Base-by-base conservation (phyloP, 2,888 invertebrate genomes). In the Carpatolechia fugitivella region DNA sequence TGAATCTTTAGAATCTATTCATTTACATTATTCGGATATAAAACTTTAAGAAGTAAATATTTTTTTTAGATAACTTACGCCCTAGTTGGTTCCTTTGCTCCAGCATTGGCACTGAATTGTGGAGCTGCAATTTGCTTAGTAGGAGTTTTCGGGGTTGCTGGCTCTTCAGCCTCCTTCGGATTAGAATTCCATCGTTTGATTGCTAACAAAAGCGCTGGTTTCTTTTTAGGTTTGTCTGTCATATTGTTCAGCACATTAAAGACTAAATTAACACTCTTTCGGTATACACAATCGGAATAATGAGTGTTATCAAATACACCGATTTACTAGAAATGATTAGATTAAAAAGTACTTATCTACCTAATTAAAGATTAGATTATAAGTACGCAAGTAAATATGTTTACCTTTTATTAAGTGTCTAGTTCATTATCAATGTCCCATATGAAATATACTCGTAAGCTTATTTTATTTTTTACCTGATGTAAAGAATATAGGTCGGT, bases 201-300 rank as follows among this genome's bases (percentile, higher is more conserved):
- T 33, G 67, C 80, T 59, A 88, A 83, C 58, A 86, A 80, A 6
- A 87, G 79, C 6, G 78, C 69, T 1, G 77, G 76, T 47, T 76
- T 85, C 57, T 82, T 87, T 60, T 85, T 88, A 47, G 76, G 61
- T 62, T 85, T 88, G 30, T 89, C 88, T 35, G 83, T 70, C 88
- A 88, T 89, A 58, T 24, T 44, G 3, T 18, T 24, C 24, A 20
- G 7, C 18, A 18, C 16, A 18, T 41, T 7, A 40, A 20, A 44
- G 24, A 44, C 44, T 24, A 18, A 44, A 24, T 44, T 2, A 2
- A 10, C 33, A 3, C 8, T 33, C 11, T 44, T 7, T 44, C n/a
- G 44, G 20, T 20, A 24, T 5, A 3, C 3, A 3, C 11, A 29
- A 8, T 44, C 29, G n/a, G 3, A 40, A 18, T 18, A 10, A 40